Conservation (phyloP, 2,888 invertebrate genomes). For the Macaria notata region DNA sequence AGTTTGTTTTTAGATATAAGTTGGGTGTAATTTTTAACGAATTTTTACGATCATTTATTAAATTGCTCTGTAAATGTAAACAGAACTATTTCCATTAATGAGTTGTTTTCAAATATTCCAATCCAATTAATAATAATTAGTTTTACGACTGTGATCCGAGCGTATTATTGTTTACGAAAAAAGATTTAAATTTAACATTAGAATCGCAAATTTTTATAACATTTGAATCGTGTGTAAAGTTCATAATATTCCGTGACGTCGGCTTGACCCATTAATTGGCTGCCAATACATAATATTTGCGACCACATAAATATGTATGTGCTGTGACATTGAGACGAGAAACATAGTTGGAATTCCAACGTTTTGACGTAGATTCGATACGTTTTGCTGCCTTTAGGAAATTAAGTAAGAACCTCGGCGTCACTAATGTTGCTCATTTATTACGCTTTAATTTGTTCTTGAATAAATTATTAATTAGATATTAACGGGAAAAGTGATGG, state of each 20-base stretch:
- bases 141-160: slow-evolving; percentile 19
- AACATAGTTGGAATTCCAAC: slow-evolving; percentile 42
- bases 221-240: slow-evolving; percentile 2
- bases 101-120: slow-evolving; percentile 3
- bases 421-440: slow-evolving; percentile 7
- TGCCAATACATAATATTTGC: slow-evolving; percentile 10
- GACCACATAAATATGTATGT: slow-evolving; percentile 10
- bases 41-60: too few species aligned
- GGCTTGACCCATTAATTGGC: slow-evolving; percentile 24
- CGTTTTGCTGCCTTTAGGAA: slow-evolving; percentile 25
- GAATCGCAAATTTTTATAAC: slow-evolving; percentile 32
- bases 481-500: too few species aligned
- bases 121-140: slow-evolving; percentile 11
- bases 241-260: slow-evolving; percentile 54
- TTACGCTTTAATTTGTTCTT: neutral
- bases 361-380: slow-evolving; percentile 37
- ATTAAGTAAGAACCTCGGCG: slow-evolving; percentile 12
- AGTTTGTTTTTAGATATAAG: too few species aligned
- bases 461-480: too few species aligned
- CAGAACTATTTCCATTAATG: slow-evolving; percentile 19
- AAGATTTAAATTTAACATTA: slow-evolving; percentile 14
- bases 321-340: slow-evolving; percentile 20
- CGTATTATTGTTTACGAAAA: slow-evolving; percentile 45
- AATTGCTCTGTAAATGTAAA: slow-evolving; percentile 1
- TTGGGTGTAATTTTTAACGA: too few species aligned